phyloP scores from a whole-genome alignment of 2,888 invertebrate species.

The Coenonympha arcania region DNA sequence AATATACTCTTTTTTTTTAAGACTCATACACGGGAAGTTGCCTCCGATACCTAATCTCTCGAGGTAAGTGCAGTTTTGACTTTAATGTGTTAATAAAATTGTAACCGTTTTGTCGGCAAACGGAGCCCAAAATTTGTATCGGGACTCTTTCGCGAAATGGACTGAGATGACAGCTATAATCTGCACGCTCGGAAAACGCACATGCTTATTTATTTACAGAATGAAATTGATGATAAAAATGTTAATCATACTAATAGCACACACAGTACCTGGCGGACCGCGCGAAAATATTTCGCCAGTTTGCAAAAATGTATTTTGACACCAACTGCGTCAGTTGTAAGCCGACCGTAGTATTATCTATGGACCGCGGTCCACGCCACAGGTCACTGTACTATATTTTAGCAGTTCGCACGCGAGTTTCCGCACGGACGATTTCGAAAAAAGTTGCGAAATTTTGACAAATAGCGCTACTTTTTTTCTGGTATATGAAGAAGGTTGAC shows the following conservation, averaged over 20 bases:
- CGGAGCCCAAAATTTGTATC: conserved; percentile 40
- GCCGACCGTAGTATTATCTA: no score
- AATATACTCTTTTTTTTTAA: conserved; percentile 46
- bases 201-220: conserved; percentile 3
- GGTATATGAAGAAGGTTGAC: no score
- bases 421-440: no score
- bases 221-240: background rate
- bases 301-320: no score
- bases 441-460: no score
- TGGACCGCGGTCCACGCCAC: no score
- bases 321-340: no score
- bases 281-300: no score
- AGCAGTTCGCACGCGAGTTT: no score
- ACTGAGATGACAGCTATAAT: conserved; percentile 9
- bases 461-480: no score
- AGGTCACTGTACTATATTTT: no score
- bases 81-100: conserved; percentile 73
- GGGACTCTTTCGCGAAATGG: conserved; percentile 36
- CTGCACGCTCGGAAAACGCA: conserved; percentile 7
- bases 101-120: conserved; percentile 68
- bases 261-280: no score
- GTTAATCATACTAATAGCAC: background rate
- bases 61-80: conserved; percentile 71
- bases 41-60: conserved; percentile 60
- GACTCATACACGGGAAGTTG: conserved; percentile 62